A percentile compares a stretch with the other conserved stretches of the same genome.
Conservation (phyloP, 2,113 vertebrate genomes). For the Empidonax alnorum region DNA sequence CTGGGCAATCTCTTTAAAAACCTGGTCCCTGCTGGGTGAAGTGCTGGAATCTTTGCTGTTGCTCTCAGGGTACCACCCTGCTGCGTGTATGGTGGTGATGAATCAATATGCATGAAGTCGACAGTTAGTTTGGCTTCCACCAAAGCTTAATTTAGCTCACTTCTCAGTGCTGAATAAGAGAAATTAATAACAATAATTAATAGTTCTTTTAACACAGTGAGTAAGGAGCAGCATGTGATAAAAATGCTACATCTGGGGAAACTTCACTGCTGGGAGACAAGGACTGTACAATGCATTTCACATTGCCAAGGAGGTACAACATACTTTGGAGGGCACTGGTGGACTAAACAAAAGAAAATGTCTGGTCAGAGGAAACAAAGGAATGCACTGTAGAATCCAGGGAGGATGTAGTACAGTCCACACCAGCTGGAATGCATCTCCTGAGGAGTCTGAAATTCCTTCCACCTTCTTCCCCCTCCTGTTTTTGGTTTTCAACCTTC, state of each 20-base stretch:
- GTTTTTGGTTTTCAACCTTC: background rate
- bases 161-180: background rate
- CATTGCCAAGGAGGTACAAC: background rate
- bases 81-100: background rate
- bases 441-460: slow-evolving; percentile 49
- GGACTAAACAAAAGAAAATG: slow-evolving; percentile 46
- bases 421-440: slow-evolving; percentile 23
- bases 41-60: background rate
- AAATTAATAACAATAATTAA: slow-evolving; percentile 43
- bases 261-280: background rate
- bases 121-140: background rate
- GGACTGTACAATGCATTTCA: background rate
- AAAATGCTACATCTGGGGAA: background rate
- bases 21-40: background rate
- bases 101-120: slow-evolving; percentile 28
- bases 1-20: background rate
- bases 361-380: slow-evolving; percentile 42
- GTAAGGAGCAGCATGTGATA: background rate
- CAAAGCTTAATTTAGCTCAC: slow-evolving; percentile 44
- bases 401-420: slow-evolving; percentile 22
- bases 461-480: slow-evolving; percentile 20
- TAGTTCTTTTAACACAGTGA: background rate
- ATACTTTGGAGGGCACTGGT: background rate
- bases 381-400: slow-evolving; percentile 55
- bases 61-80: background rate